A percentile compares a stretch with the other conserved stretches of the same genome.
Evolutionary conservation across 2,888 invertebrate species (phyloP).

Genomic region (Oligia fasciuncula): DNA sequence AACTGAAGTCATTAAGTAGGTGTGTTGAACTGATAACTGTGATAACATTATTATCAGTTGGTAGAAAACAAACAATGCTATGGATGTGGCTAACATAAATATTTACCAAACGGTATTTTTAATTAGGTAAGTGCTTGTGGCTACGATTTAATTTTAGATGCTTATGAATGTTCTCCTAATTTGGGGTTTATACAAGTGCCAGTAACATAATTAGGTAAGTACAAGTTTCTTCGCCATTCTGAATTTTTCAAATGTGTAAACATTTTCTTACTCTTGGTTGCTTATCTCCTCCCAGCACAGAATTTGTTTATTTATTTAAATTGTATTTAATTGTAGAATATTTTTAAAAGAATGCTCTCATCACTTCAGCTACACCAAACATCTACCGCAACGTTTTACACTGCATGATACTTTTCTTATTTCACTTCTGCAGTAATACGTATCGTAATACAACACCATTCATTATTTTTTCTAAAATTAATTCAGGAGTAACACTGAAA

Average conservation of each 20-base stretch:
- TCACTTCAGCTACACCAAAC: background rate
- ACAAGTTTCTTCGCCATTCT: background rate
- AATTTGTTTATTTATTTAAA: background rate
- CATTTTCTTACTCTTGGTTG: background rate
- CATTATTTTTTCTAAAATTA: background rate
- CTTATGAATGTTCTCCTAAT: background rate
- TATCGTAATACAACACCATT: background rate
- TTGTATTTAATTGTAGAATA: background rate
- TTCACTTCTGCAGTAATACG: background rate
- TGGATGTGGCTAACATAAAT: constrained; percentile 61
- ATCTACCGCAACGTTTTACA: background rate
- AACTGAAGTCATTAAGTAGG: constrained; percentile 48
- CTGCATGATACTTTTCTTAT: background rate
- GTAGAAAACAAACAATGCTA: constrained; percentile 62
- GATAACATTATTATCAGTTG: constrained; percentile 60
- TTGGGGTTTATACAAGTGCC: background rate
- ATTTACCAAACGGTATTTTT: constrained; percentile 58
- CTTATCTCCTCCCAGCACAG: background rate
- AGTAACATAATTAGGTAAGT: background rate
- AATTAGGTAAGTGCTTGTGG: constrained; percentile 58
- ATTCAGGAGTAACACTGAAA: constrained; percentile 8
- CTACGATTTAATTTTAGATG: constrained; percentile 25
- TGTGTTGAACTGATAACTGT: constrained; percentile 65
- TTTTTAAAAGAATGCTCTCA: background rate
- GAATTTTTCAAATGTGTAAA: background rate